Conservation (phyloP, 2,113 vertebrate species). For the Poeciliopsis turrubarensis region DNA sequence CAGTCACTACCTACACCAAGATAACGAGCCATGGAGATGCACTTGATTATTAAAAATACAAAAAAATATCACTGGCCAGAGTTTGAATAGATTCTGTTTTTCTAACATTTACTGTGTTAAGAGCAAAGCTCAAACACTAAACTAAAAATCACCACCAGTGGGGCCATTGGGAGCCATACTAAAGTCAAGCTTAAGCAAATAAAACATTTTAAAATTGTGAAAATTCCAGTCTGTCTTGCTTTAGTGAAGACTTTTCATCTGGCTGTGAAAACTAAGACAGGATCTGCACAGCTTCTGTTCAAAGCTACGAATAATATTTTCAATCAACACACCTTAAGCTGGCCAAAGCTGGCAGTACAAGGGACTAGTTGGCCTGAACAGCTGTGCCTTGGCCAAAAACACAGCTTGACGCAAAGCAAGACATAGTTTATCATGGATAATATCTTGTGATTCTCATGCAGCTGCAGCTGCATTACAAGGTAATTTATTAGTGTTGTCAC, state of each 20-base stretch:
- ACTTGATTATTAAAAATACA: too few relatives aligned
- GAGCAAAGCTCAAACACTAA: too few relatives aligned
- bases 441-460: background rate
- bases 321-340: background rate
- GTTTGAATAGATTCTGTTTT: too few relatives aligned
- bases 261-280: background rate
- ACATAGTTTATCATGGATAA: background rate
- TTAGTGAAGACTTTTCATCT: background rate
- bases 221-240: background rate
- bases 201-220: too few relatives aligned
- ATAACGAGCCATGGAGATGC: too few relatives aligned
- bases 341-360: background rate
- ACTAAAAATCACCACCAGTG: too few relatives aligned
- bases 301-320: background rate
- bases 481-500: background rate
- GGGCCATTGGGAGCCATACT: too few relatives aligned
- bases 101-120: too few relatives aligned
- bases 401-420: background rate
- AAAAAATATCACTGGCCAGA: too few relatives aligned
- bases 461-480: background rate
- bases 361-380: background rate
- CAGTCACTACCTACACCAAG: too few relatives aligned
- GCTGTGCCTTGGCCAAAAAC: background rate
- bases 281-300: background rate
- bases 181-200: too few relatives aligned